phyloP scores from a whole-genome alignment of 2,888 invertebrate genomes.

The Calameuta pallipes region DNA sequence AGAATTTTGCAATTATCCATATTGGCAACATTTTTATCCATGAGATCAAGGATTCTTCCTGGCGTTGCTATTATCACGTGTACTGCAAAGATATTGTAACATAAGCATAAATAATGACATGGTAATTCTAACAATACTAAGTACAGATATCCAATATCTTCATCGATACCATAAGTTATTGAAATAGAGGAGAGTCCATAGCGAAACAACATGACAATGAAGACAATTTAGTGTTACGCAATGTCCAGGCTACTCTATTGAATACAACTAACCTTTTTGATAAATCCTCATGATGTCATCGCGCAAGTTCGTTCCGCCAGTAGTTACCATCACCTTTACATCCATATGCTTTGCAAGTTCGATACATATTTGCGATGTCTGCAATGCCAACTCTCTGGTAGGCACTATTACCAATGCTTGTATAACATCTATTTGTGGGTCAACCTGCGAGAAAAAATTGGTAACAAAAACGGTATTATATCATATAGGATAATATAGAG shows the following conservation, averaged over 20 bases:
- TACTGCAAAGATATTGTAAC: constrained; percentile 70
- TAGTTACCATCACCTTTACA: constrained; percentile 99
- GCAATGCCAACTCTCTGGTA: constrained; percentile 97
- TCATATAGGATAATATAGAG: background rate
- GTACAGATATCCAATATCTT: background rate
- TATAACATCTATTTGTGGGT: constrained; percentile 89
- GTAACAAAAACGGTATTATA: background rate
- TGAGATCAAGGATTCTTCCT: constrained; percentile 98
- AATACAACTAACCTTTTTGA: constrained; percentile 82
- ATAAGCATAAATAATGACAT: background rate
- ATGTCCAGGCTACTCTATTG: background rate
- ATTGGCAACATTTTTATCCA: constrained; percentile 96
- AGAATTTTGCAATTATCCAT: constrained; percentile 97
- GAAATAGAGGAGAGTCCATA: background rate
- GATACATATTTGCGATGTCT: constrained; percentile 99
- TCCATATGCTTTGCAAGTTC: constrained; percentile 98
- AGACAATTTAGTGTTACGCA: background rate
- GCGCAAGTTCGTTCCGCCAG: constrained; percentile 96
- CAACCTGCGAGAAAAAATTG: constrained; percentile 68
- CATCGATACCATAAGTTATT: background rate
- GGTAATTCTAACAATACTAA: constrained; percentile 10
- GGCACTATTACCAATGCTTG: constrained; percentile 99
- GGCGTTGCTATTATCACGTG: constrained; percentile 99
- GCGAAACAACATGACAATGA: background rate
- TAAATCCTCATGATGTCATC: constrained; percentile 99